phyloP scores from a whole-genome alignment of 2,888 invertebrate genomes.

The Synanthedon formicaeformis region DNA sequence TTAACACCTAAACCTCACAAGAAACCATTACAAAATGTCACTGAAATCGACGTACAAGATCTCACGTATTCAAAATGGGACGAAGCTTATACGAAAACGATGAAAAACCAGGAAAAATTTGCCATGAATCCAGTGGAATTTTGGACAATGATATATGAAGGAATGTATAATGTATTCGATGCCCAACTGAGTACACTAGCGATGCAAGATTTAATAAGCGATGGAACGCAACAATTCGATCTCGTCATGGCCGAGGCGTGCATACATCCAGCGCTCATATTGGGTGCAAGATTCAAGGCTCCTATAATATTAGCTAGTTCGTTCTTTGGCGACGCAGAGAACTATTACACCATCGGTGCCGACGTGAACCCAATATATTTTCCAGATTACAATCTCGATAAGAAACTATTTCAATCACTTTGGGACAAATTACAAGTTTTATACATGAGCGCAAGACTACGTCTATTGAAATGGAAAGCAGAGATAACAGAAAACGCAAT shows the following conservation, averaged over 20 bases:
- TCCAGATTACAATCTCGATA: background rate
- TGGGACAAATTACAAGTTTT: background rate
- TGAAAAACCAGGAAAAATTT: background rate
- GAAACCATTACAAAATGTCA: background rate
- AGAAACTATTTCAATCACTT: background rate
- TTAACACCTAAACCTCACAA: background rate
- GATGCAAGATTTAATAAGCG: background rate
- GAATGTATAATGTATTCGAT: background rate
- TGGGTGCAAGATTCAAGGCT: background rate
- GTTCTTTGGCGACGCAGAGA: background rate
- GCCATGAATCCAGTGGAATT: background rate
- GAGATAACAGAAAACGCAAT: background rate
- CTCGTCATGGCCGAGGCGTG: conserved; percentile 23
- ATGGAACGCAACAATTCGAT: conserved; percentile 18
- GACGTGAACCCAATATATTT: background rate
- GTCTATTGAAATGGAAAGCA: background rate
- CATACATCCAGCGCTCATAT: conserved; percentile 9
- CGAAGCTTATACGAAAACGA: background rate
- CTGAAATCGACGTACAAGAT: conserved; percentile 1
- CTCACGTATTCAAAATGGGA: background rate
- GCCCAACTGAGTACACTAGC: background rate
- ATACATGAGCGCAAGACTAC: background rate
- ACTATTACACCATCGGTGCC: background rate
- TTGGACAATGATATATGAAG: background rate
- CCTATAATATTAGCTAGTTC: background rate